phyloP scores from a whole-genome alignment of 2,888 invertebrate species.

The Meganola albula region DNA sequence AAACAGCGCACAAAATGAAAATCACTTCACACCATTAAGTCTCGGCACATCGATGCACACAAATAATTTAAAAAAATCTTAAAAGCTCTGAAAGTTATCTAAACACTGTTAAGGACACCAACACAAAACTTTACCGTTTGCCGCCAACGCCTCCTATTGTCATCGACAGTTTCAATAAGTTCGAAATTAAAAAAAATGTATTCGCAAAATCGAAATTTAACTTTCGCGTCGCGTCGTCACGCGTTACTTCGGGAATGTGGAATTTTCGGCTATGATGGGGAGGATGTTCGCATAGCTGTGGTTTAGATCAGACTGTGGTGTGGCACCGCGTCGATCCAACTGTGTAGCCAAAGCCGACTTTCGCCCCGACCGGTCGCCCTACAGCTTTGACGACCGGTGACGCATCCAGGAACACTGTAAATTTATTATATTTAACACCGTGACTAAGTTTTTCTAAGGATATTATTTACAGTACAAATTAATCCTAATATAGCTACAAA shows the following conservation, averaged over 20 bases:
- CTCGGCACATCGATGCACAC: slow-evolving; percentile 62
- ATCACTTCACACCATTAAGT: slow-evolving; percentile 67
- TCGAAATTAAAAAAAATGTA: slow-evolving; percentile 33
- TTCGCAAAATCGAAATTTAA: slow-evolving; percentile 43
- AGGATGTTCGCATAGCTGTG: slow-evolving; percentile 76
- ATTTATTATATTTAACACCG: slow-evolving; percentile 54
- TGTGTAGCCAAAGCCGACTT: slow-evolving; percentile 68
- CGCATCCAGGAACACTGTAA: slow-evolving; percentile 68
- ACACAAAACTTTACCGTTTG: slow-evolving; percentile 73
- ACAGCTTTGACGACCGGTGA: slow-evolving; percentile 65
- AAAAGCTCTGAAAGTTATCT: slow-evolving; percentile 61
- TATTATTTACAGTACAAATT: no score
- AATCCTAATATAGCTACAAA: no score
- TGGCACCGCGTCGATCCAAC: slow-evolving; percentile 62
- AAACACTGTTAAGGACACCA: slow-evolving; percentile 58
- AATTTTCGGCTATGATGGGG: slow-evolving; percentile 72
- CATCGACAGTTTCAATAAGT: slow-evolving; percentile 39
- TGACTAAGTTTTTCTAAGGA: slow-evolving; percentile 41
- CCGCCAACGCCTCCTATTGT: slow-evolving; percentile 62
- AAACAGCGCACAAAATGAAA: slow-evolving; percentile 70
- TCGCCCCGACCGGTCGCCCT: slow-evolving; percentile 77
- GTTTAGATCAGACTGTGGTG: slow-evolving; percentile 77
- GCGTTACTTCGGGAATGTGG: slow-evolving; percentile 56
- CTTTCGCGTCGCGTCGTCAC: slow-evolving; percentile 60
- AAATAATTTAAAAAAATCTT: slow-evolving; percentile 49